Evolutionary conservation across 1,140 invertebrate genomes (phyloP).

Genomic region (Drosophila pseudoobscura): DNA sequence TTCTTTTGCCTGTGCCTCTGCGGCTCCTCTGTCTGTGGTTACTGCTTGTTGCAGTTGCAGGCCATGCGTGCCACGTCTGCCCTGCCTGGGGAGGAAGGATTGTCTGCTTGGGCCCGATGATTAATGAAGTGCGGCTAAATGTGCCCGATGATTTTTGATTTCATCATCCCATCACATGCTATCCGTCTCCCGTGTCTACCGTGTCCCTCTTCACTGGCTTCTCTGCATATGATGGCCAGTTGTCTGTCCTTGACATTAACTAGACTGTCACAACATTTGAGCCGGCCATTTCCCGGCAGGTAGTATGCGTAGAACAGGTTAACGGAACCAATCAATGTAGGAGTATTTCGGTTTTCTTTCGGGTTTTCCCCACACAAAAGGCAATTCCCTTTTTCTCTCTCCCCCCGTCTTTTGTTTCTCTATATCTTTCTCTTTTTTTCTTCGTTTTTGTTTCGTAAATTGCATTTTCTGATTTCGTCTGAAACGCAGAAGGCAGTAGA

Average conservation of each 20-base stretch:
- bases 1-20: too few relatives aligned
- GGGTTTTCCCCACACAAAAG: slow-evolving; percentile 48
- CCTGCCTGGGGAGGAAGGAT: slow-evolving; percentile 4
- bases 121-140: slow-evolving; percentile 80
- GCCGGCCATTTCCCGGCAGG: slow-evolving; percentile 50
- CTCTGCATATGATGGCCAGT: neutral
- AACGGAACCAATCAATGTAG: slow-evolving; percentile 64
- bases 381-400: slow-evolving; percentile 46
- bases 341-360: slow-evolving; percentile 5
- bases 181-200: neutral
- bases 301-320: slow-evolving; percentile 64
- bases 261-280: slow-evolving; percentile 68
- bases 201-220: slow-evolving; percentile 5
- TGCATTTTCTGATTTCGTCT: slow-evolving; percentile 77
- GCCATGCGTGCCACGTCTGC: slow-evolving; percentile 37
- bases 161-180: slow-evolving; percentile 9
- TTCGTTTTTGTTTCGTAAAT: slow-evolving; percentile 75
- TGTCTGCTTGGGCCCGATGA: slow-evolving; percentile 72
- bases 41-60: slow-evolving; percentile 26
- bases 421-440: slow-evolving; percentile 29
- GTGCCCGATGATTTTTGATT: slow-evolving; percentile 41
- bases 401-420: slow-evolving; percentile 1
- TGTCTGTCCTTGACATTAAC: slow-evolving; percentile 60
- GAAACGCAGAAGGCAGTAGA: slow-evolving; percentile 47
- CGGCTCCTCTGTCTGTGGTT: slow-evolving; percentile 7